Base-by-base conservation (phyloP, 2,797 vertebrate species). In the Danio tinwini region DNA sequence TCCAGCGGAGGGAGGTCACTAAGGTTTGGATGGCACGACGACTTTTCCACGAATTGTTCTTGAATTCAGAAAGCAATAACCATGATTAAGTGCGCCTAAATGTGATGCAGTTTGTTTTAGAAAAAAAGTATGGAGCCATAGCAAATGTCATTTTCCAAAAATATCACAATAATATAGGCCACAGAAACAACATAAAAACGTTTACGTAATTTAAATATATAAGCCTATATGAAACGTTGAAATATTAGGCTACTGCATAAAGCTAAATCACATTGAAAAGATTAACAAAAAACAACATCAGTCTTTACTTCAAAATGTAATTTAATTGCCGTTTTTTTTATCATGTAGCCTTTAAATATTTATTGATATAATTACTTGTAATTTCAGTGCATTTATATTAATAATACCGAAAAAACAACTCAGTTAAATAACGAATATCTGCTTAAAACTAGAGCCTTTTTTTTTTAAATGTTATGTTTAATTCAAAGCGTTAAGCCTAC, bases 11-110 rank as follows among this genome's bases (percentile, higher is more conserved):
- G 92, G 85, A 97, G 90, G 76, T 98, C 97, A 0, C 92, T 92
- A 86, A 97, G 86, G 16, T 94, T 86, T 88, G 97, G 96, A 56
- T 92, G 90, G 79, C 96, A 98, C 40, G 97, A 96, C 0, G 97
- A 98, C 89, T 98, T 98, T 92, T 98, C 97, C 86, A 99, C 97
- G 71, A 99, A 98, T 93, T 98, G 97, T 71, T 99, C 97, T 99
- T 89, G 8, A 65, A 64, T 50, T 9, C 0, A 55, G 49, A 62
- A 63, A n/a, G 39, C 19, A 49, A 50, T 29, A 0, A 50, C 19
- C 37, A 58, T 19, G 12, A 61, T 16, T 8, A 6, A 14, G n/a
- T 55, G 49, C 17, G 10, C n/a, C 16, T 14, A 44, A 4, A 72
- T 56, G 0, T 44, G 16, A 10, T 72, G 52, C 7, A 44, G 12